A percentile compares a stretch with the other conserved stretches of the same genome.
These are phyloP conservation scores for Ceyx melanurus DNA, from an alignment of 2,113 vertebrate species.

Conservation along the genomic window DNA sequence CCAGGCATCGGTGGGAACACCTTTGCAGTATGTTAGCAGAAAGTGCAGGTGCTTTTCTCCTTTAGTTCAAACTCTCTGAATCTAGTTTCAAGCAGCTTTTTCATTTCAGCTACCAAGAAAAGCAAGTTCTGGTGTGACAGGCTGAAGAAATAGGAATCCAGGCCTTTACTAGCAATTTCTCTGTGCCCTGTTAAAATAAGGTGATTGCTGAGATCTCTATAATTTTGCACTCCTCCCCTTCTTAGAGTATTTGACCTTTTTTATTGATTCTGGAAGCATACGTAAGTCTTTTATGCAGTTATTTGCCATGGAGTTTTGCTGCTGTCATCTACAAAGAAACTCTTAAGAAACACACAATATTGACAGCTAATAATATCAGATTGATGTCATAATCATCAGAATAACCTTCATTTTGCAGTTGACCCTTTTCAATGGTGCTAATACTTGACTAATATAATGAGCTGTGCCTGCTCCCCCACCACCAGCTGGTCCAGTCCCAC, in stretches of 20 bases:
- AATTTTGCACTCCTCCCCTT: not conserved
- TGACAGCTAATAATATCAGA: not conserved
- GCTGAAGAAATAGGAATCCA: not conserved
- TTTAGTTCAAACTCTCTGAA: not conserved
- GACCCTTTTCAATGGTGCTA: not conserved
- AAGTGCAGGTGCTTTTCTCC: not conserved
- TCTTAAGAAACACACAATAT: not conserved
- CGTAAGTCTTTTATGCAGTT: not conserved
- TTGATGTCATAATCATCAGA: not conserved
- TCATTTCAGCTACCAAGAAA: not conserved
- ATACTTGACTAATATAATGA: not conserved
- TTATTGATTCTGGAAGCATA: not conserved
- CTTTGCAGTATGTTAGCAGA: not conserved
- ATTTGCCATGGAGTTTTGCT: not conserved
- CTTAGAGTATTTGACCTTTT: not conserved
- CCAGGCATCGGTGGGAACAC: not conserved
- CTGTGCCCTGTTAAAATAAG: not conserved
- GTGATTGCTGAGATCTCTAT: not conserved
- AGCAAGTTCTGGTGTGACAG: not conserved
- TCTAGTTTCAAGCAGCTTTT: not conserved
- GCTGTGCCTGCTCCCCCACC: not conserved
- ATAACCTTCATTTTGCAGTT: not conserved
- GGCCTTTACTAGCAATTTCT: not conserved
- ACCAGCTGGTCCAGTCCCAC: conserved; percentile 40
- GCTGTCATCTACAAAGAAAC: not conserved